phyloP scores from a whole-genome alignment of 2,797 vertebrate genomes.

The Decapterus maruadsi region DNA sequence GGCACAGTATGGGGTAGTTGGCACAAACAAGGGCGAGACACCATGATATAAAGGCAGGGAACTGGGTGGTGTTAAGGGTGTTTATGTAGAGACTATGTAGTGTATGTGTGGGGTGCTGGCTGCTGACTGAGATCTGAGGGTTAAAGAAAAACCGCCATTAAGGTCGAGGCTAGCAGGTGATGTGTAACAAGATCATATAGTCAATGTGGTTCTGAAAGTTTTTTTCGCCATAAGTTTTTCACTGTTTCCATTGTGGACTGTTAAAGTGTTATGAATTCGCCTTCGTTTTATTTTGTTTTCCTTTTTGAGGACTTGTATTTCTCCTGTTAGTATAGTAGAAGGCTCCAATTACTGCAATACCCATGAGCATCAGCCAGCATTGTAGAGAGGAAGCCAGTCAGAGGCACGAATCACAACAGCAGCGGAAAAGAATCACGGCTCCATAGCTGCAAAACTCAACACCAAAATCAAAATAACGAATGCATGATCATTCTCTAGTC shows the following conservation, averaged over 20 bases:
- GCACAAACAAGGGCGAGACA: slow-evolving; percentile 73
- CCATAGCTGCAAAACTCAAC: slow-evolving; percentile 6
- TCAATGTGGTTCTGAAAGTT: neutral
- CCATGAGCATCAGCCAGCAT: neutral
- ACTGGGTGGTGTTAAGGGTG: slow-evolving; percentile 44
- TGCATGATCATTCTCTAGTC: neutral
- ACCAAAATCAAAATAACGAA: slow-evolving; percentile 4
- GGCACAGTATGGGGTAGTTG: slow-evolving; percentile 75
- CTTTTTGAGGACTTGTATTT: neutral
- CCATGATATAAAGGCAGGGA: slow-evolving; percentile 71
- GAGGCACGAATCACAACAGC: neutral
- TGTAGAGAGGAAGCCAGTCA: neutral
- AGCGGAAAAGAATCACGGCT: neutral
- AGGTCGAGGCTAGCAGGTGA: slow-evolving; percentile 35
- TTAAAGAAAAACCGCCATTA: slow-evolving; percentile 35
- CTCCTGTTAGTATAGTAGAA: neutral
- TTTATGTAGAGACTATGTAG: slow-evolving; percentile 53
- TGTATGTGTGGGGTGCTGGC: slow-evolving; percentile 32
- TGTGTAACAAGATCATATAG: neutral
- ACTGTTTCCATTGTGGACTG: neutral
- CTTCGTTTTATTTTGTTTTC: neutral
- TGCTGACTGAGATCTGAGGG: slow-evolving; percentile 62
- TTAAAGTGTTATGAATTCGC: neutral
- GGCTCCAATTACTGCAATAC: neutral
- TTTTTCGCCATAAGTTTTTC: neutral